Conservation (phyloP, 1,140 invertebrate genomes). For the fruit fly (Drosophila melanogaster) region DNA sequence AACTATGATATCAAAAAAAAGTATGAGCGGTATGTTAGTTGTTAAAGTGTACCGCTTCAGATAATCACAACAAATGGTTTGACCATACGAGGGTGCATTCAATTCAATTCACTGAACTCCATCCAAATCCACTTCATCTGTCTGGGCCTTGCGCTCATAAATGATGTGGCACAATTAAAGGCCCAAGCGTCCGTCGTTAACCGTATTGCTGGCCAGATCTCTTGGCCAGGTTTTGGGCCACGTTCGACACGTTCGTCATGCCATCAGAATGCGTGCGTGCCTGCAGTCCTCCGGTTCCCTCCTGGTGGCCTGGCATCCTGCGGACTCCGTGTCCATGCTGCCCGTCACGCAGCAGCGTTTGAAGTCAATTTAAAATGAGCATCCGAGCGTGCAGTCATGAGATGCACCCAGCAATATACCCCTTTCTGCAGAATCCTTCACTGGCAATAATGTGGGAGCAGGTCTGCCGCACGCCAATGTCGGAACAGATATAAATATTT, state of each 20-base stretch:
- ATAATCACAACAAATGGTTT: constrained; percentile 41
- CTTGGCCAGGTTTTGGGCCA: constrained; percentile 50
- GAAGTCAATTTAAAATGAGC: constrained; percentile 84
- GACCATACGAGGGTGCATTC: constrained; percentile 8
- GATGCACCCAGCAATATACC: constrained; percentile 49
- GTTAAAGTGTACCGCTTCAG: constrained; percentile 1
- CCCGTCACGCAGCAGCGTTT: constrained; percentile 80
- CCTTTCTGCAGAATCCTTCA: constrained; percentile 18
- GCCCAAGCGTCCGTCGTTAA: constrained; percentile 58
- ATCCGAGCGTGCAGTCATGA: constrained; percentile 81
- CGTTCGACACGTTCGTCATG: constrained; percentile 74
- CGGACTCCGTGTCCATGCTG: constrained; percentile 66
- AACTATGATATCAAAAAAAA: too few relatives aligned
- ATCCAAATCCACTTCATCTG: constrained; percentile 36
- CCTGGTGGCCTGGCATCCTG: constrained; percentile 36
- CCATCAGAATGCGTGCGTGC: constrained; percentile 76
- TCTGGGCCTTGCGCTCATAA: constrained; percentile 39
- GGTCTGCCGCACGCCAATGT: background rate
- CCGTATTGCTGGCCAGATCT: constrained; percentile 68
- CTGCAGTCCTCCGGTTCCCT: constrained; percentile 16
- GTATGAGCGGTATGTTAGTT: background rate
- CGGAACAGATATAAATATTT: background rate
- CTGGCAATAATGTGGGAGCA: constrained; percentile 14
- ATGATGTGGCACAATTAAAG: constrained; percentile 78
- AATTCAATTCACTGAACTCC: constrained; percentile 30